Percentiles rank a stretch among this genome's conserved stretches.
Evolutionary conservation across 2,888 invertebrate genomes (phyloP).

Genomic region (Catocala fraxini): DNA sequence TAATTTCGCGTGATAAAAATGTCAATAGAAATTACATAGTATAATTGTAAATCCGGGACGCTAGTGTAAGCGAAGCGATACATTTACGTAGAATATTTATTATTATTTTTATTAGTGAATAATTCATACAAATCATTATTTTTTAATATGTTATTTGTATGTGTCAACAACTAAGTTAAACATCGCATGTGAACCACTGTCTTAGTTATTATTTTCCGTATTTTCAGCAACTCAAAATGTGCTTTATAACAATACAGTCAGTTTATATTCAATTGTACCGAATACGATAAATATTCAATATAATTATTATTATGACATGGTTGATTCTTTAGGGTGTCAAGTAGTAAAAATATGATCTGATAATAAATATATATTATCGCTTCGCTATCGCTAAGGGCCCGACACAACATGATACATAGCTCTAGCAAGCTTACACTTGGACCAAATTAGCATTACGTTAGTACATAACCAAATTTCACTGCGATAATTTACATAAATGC

Average conservation of each 20-base stretch:
- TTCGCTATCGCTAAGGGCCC: conserved; percentile 19
- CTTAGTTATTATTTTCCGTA: too few relatives aligned
- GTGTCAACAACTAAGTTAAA: too few relatives aligned
- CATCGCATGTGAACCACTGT: too few relatives aligned
- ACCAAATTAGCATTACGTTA: conserved; percentile 27
- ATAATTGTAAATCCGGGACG: neutral
- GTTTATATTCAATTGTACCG: too few relatives aligned
- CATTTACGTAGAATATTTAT: neutral
- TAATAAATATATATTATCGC: neutral
- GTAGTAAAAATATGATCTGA: neutral
- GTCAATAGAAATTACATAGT: neutral
- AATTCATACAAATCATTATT: too few relatives aligned
- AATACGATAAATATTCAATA: too few relatives aligned
- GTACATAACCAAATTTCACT: conserved; percentile 60
- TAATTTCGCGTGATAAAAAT: neutral
- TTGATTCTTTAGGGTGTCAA: too few relatives aligned
- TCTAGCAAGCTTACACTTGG: conserved; percentile 21
- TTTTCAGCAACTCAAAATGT: too few relatives aligned
- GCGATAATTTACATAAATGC: conserved; percentile 77
- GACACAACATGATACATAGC: conserved; percentile 20
- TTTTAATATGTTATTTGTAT: too few relatives aligned
- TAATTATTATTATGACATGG: too few relatives aligned
- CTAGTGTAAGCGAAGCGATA: conserved; percentile 8
- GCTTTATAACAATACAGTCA: too few relatives aligned
- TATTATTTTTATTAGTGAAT: too few relatives aligned